Evolutionary conservation across 2,888 invertebrate genomes (phyloP).

Genomic region (Saturnia pavonia): DNA sequence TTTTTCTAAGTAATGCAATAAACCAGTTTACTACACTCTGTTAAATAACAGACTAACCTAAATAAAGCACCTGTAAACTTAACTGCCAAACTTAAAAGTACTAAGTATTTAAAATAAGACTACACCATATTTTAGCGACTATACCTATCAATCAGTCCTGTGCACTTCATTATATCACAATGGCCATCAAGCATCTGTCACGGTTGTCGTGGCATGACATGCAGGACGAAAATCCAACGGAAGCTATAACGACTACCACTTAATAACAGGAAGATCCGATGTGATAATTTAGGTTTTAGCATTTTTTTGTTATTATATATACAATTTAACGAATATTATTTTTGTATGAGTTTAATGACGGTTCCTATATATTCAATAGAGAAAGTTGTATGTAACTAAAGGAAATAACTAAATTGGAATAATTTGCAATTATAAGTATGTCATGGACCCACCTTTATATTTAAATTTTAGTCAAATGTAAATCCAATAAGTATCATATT

Average conservation of each 20-base stretch:
- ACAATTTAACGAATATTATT: background rate
- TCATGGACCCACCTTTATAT: too few species aligned
- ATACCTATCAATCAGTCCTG: background rate
- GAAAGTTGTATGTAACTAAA: too few species aligned
- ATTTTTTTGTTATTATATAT: background rate
- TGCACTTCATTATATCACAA: conserved; percentile 14
- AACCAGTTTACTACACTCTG: background rate
- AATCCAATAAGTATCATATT: background rate
- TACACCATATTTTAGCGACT: conserved; percentile 11
- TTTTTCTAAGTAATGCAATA: background rate
- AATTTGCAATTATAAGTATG: too few species aligned
- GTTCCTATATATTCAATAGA: background rate
- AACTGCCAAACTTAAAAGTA: background rate
- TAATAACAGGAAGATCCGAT: conserved; percentile 57
- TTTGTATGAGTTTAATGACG: background rate
- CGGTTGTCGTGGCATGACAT: conserved; percentile 42
- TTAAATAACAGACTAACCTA: too few species aligned
- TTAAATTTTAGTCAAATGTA: background rate
- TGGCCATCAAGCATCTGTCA: conserved; percentile 43
- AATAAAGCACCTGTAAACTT: background rate
- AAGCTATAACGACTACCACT: conserved; percentile 25
- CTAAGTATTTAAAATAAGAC: background rate
- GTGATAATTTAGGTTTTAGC: conserved; percentile 26
- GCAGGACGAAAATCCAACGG: conserved; percentile 19
- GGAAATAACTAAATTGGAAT: too few species aligned